phyloP scores from a whole-genome alignment of 1,140 invertebrate species.

The Achatina immaculata region DNA sequence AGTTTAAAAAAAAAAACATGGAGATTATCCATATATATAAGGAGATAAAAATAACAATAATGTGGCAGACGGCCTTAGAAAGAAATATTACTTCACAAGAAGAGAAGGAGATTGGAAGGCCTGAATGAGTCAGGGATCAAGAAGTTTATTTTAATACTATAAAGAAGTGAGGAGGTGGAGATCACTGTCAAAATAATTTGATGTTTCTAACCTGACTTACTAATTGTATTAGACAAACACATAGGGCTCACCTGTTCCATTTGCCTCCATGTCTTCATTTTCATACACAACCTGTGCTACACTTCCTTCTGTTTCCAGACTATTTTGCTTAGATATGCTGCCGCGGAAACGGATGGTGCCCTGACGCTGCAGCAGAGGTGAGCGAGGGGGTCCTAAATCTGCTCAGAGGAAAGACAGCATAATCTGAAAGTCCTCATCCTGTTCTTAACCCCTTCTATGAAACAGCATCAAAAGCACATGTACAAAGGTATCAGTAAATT shows the following conservation, averaged over 20 bases:
- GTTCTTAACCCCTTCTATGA: background rate
- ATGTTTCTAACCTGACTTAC: too few relatives aligned
- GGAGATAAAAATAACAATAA: too few relatives aligned
- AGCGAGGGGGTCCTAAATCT: conserved; percentile 40
- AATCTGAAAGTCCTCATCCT: too few relatives aligned
- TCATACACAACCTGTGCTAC: conserved; percentile 58
- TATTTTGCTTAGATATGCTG: conserved; percentile 59
- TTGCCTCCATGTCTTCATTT: conserved; percentile 58
- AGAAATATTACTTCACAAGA: background rate
- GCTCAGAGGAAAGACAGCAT: conserved; percentile 14
- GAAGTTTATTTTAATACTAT: background rate
- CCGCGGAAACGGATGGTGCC: conserved; percentile 58
- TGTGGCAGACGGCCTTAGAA: background rate
- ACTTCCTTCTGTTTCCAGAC: conserved; percentile 48
- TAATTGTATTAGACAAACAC: background rate
- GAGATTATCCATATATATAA: too few relatives aligned
- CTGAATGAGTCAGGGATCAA: background rate
- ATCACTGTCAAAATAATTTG: too few relatives aligned
- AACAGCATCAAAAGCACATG: too few relatives aligned
- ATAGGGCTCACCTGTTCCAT: conserved; percentile 52
- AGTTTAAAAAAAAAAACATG: too few relatives aligned
- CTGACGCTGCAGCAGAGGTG: conserved; percentile 54
- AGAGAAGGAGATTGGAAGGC: background rate
- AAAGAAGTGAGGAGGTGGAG: too few relatives aligned
- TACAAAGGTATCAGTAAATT: too few relatives aligned